These are phyloP conservation scores for Lytechinus pictus DNA, from an alignment of 35 echinoderm and acorn worm genomes.

Conservation along the genomic window DNA sequence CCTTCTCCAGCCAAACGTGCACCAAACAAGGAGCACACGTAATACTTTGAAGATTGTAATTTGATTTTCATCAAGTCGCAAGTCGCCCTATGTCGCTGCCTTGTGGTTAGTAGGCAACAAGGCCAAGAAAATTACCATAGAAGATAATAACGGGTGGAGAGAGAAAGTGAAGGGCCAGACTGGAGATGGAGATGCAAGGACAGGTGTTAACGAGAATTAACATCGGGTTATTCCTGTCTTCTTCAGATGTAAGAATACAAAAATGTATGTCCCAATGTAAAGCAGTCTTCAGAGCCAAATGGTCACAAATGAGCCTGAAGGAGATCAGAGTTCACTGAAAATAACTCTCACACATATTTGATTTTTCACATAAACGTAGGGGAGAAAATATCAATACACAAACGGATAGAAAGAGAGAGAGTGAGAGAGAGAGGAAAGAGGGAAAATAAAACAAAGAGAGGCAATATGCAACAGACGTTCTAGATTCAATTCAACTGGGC, in stretches of 20 bases:
- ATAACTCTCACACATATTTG: background rate
- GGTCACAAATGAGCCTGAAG: background rate
- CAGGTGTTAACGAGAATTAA: background rate
- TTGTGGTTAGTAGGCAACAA: constrained; percentile 3
- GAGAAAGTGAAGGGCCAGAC: background rate
- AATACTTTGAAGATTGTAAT: background rate
- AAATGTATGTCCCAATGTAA: background rate
- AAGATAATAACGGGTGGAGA: background rate
- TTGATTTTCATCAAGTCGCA: constrained; percentile 7
- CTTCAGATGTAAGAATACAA: background rate
- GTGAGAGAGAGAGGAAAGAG: background rate
- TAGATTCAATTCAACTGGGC: background rate
- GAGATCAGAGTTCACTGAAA: background rate
- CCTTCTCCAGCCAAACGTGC: background rate
- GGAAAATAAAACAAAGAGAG: background rate
- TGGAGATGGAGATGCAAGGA: background rate
- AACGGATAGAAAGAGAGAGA: background rate
- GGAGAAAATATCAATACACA: background rate
- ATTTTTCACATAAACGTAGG: too few species aligned
- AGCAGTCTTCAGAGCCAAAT: background rate
- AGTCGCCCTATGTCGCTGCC: background rate
- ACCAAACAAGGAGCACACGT: background rate
- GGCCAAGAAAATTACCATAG: background rate
- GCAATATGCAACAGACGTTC: background rate
- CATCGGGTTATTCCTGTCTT: background rate